Evolutionary conservation across 2,888 invertebrate genomes (phyloP), one percentile per base, ranked within the genome.

Genomic region (Idaea biselata): DNA sequence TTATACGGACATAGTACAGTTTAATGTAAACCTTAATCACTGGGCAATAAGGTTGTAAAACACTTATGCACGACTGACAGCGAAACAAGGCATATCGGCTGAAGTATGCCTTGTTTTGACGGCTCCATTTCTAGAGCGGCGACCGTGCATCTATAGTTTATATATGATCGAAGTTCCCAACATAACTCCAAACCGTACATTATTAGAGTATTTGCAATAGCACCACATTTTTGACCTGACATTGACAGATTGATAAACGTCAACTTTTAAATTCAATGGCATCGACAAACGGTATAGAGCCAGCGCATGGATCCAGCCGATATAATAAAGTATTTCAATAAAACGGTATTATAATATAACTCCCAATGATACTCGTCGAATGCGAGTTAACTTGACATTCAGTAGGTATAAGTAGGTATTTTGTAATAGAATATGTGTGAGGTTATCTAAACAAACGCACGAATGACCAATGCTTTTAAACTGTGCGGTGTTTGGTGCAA

Each of bases 381-480:
- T 11, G 11, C 44, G 44, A 44, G 44, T 5, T 44, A 63, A 63
- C 65, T 65, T 65, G 65, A 61, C 65, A 65, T 65, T 65, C 65
- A 44, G 14, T 44, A 61, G 58, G 17, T 59, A 53, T 54, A 62
- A 61, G 17, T 16, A 18, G 57, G 63, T 65, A 65, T 65, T 61
- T 63, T 14, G 44, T 44, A 44, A 44, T 44, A 44, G 44, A 44
- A 61, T 58, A 63, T 65, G 53, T 65, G 68, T 61, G 65, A 74
- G 72, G 76, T 75, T 77, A 73, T 74, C 71, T 76, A 75, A 79
- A 78, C 75, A 75, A 71, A 73, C 73, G 73, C 77, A 71, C 74
- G 75, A 78, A 76, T 81, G 83, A 77, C 80, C 80, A 67, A 78
- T 78, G 83, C 83, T 79, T 82, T 82, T 83, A 80, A 83, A 82